Percentiles rank a stretch among this genome's conserved stretches.
phyloP scores from a whole-genome alignment of 2,888 invertebrate genomes.

The Lithophane socia region DNA sequence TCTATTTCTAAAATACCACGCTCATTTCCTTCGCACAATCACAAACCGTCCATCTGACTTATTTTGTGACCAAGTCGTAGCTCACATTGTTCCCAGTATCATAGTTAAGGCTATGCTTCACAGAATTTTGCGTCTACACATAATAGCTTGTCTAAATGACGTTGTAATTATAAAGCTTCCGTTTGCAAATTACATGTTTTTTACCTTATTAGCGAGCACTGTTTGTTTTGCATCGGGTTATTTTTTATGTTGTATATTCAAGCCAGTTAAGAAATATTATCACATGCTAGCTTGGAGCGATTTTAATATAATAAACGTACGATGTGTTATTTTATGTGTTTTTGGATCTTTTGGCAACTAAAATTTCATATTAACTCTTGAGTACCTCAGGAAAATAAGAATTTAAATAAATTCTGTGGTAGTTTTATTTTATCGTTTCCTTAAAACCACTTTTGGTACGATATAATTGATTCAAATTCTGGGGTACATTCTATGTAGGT shows the following conservation, averaged over 20 bases:
- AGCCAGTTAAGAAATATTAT: slow-evolving; percentile 35
- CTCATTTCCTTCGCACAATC: no score
- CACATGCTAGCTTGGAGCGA: not conserved
- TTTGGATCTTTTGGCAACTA: not conserved
- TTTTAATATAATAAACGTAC: not conserved
- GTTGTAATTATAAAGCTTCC: slow-evolving; percentile 65
- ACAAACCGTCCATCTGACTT: no score
- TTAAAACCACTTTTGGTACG: not conserved
- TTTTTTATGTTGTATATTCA: slow-evolving; percentile 44
- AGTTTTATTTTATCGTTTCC: not conserved
- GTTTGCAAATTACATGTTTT: slow-evolving; percentile 66
- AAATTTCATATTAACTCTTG: not conserved
- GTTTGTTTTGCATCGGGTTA: slow-evolving; percentile 50
- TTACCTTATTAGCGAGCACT: slow-evolving; percentile 58
- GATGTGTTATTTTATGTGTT: not conserved
- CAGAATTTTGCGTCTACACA: slow-evolving; percentile 13
- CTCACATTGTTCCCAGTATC: slow-evolving; percentile 25
- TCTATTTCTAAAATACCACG: not conserved
- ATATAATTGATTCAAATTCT: not conserved
- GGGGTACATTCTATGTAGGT: not conserved
- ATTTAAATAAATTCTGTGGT: not conserved
- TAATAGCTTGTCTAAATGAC: slow-evolving; percentile 52
- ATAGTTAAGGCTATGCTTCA: slow-evolving; percentile 40
- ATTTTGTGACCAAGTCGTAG: not conserved
- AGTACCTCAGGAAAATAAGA: not conserved